Evolutionary conservation across 2,113 vertebrate genomes (phyloP).

Genomic region (Thryonomys swinderianus): DNA sequence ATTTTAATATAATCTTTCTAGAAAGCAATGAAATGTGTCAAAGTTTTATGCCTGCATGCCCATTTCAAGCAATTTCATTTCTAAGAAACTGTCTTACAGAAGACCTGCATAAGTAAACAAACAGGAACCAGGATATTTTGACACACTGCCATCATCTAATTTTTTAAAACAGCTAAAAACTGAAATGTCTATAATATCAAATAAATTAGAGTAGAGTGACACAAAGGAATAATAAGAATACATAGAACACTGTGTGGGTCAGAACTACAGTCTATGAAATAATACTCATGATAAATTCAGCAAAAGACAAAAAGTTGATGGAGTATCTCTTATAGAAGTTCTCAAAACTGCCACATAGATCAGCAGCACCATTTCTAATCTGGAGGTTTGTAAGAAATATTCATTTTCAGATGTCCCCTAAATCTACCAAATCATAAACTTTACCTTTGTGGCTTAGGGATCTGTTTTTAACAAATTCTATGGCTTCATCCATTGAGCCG

Average conservation of each 20-base stretch:
- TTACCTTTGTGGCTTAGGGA: background rate
- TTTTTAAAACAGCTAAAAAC: background rate
- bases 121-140: background rate
- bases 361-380: background rate
- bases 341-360: background rate
- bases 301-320: background rate
- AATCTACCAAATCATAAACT: background rate
- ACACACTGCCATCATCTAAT: background rate
- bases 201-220: background rate
- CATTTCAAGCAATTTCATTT: background rate
- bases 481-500: background rate
- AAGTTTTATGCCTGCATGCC: background rate
- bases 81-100: conserved; percentile 3
- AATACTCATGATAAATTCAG: background rate
- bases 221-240: background rate
- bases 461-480: background rate
- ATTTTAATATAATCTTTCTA: conserved; percentile 11
- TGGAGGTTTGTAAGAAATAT: background rate
- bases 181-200: background rate
- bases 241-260: background rate
- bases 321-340: accelerated
- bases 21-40: conserved; percentile 10
- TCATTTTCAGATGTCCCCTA: background rate
- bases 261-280: background rate
- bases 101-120: background rate